Evolutionary conservation across 2,797 vertebrate species (phyloP).

Genomic region (Protonibea diacanthus): DNA sequence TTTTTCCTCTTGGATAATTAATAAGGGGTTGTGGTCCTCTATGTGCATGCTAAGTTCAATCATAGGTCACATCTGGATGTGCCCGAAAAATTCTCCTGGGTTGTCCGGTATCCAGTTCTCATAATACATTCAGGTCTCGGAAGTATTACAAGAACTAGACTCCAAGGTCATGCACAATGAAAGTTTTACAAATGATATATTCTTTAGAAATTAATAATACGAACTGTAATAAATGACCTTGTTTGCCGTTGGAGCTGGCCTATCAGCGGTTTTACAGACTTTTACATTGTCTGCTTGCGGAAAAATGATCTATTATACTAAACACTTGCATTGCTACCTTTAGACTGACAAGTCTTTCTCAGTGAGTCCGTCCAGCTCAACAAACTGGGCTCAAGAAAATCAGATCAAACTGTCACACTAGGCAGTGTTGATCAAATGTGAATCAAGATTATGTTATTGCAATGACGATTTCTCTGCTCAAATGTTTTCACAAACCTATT

Average conservation of each 20-base stretch:
- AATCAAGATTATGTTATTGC: too few relatives aligned
- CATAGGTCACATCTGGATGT: background rate
- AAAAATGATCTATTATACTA: too few relatives aligned
- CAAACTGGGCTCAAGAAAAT: too few relatives aligned
- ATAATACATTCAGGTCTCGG: background rate
- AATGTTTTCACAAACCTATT: too few relatives aligned
- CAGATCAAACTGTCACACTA: too few relatives aligned
- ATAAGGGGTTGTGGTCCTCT: background rate
- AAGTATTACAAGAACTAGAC: background rate
- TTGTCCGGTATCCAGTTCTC: background rate
- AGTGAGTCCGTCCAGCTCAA: too few relatives aligned
- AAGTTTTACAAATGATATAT: background rate
- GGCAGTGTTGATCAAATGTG: too few relatives aligned
- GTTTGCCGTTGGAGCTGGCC: background rate
- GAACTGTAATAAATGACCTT: background rate
- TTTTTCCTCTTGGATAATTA: constrained; percentile 18
- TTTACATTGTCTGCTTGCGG: too few relatives aligned
- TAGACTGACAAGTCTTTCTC: too few relatives aligned
- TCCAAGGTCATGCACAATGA: background rate
- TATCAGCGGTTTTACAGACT: too few relatives aligned
- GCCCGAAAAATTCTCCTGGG: background rate
- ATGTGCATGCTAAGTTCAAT: background rate
- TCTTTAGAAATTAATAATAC: background rate
- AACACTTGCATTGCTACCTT: too few relatives aligned
- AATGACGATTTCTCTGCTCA: too few relatives aligned